Conservation (phyloP, 2,888 invertebrate genomes). For the Polia nebulosa region DNA sequence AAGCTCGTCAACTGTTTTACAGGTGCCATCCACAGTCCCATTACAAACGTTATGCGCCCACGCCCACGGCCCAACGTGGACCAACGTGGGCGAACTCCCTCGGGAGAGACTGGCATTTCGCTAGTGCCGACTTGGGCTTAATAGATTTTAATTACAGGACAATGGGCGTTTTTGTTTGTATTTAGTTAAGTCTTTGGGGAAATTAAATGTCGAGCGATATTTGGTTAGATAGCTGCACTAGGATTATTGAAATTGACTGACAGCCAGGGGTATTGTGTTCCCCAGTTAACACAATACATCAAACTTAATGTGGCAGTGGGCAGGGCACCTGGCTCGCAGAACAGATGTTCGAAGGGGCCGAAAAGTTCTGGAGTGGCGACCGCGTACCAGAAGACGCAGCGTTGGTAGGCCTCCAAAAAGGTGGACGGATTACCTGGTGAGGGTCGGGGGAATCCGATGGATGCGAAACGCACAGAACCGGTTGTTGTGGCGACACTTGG, state of each 20-base stretch:
- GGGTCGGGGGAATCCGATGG: too few species aligned
- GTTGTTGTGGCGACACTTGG: too few species aligned
- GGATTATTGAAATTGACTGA: neutral
- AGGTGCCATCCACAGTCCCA: slow-evolving; percentile 39
- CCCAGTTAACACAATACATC: too few species aligned
- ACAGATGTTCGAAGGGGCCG: too few species aligned
- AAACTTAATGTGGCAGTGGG: too few species aligned
- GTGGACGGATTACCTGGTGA: too few species aligned
- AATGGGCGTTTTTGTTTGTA: slow-evolving; percentile 30
- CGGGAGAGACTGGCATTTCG: slow-evolving; percentile 50
- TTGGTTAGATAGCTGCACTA: neutral
- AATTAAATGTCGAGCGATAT: slow-evolving; percentile 9
- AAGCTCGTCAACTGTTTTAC: slow-evolving; percentile 34
- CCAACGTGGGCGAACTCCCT: slow-evolving; percentile 51
- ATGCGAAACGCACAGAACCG: too few species aligned
- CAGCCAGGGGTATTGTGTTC: neutral
- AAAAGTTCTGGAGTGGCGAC: too few species aligned
- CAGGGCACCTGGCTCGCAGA: too few species aligned
- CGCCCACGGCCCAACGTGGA: slow-evolving; percentile 10
- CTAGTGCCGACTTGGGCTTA: slow-evolving; percentile 25
- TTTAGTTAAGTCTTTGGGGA: slow-evolving; percentile 29
- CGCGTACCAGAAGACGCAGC: too few species aligned
- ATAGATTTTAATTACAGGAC: slow-evolving; percentile 56
- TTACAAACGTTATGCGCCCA: slow-evolving; percentile 41
- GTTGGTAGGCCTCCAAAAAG: too few species aligned